Evolutionary conservation across 2,113 vertebrate species (phyloP), one percentile per base, ranked within the genome.

Genomic region (Chelonoidis abingdonii): DNA sequence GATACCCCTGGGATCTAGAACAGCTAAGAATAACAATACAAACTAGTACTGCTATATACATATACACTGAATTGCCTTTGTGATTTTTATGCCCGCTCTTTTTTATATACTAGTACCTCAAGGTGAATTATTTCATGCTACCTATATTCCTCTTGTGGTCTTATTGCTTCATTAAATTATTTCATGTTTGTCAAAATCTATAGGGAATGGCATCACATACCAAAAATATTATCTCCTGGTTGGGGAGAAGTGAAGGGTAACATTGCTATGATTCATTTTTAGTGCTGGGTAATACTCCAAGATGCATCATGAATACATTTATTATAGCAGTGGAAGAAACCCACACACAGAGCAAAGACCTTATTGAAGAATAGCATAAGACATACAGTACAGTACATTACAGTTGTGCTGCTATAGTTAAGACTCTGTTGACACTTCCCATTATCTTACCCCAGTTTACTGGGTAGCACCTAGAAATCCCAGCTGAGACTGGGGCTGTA

Each of bases 151-250:
- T 84, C 35, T 12, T 94, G 54, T 89, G 69, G 54, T 91, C 94
- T 96, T 97, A 98, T 87, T 96, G 94, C 95, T 96, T 98, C 97
- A 97, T 97, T 98, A 95, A 98, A 98, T 89, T 94, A 97, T 94
- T 94, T 98, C 93, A 89, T 96, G 83, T 97, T 97, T 98, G 97
- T 97, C 94, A 97, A 96, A 97, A 97, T 22, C 83, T 85, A 49
- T 96, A 93, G 65, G 93, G 93, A 96, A 97, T 94, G 59, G 87
- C 84, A 93, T 96, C 94, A 82, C 94, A 91, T 97, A 89, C 85
- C 85, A 49, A 95, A 98, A 97, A 90, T 96, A 96, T 96, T 97
- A 97, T 97, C 97, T 96, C 93, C 93, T 87, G 89, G 56, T 92
- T 95, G 86, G 92, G 89, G 81, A 94, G 89, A 94, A 92, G 89